Evolutionary conservation across 2,113 vertebrate species (phyloP).

Genomic region (Rhegmatorhina hoffmannsi): DNA sequence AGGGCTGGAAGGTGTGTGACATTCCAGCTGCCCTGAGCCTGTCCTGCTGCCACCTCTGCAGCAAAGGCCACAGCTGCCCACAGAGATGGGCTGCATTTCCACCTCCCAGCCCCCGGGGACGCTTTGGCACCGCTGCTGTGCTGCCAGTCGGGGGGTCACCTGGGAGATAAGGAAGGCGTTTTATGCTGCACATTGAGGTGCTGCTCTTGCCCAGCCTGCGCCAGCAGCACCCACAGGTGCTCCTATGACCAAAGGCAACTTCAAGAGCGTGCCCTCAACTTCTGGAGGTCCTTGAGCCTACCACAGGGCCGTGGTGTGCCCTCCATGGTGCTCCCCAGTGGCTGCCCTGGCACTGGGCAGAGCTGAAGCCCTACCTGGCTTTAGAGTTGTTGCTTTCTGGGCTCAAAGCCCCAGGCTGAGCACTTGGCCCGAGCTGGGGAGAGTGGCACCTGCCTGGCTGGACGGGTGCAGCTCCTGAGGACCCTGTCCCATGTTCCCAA

Average conservation of each 20-base stretch:
- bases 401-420: not conserved
- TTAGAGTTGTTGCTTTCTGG: not conserved
- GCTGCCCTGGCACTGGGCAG: not conserved
- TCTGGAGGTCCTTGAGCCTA: not conserved
- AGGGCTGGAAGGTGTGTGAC: not conserved
- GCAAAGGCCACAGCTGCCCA: not conserved
- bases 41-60: not conserved
- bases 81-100: not conserved
- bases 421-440: not conserved
- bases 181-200: rapidly evolving
- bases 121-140: rapidly evolving
- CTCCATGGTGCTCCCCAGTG: not conserved
- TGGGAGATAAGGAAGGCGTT: not conserved
- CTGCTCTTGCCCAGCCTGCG: not conserved
- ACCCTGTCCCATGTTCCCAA: not conserved
- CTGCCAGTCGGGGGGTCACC: not conserved
- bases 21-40: not conserved
- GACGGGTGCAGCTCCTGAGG: not conserved
- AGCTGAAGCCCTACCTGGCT: not conserved
- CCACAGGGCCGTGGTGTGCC: not conserved
- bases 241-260: not conserved
- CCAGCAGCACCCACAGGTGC: not conserved
- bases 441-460: not conserved
- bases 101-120: not conserved
- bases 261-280: not conserved